Base-by-base conservation (phyloP, 2,888 invertebrate species). In the Athalia rosae region DNA sequence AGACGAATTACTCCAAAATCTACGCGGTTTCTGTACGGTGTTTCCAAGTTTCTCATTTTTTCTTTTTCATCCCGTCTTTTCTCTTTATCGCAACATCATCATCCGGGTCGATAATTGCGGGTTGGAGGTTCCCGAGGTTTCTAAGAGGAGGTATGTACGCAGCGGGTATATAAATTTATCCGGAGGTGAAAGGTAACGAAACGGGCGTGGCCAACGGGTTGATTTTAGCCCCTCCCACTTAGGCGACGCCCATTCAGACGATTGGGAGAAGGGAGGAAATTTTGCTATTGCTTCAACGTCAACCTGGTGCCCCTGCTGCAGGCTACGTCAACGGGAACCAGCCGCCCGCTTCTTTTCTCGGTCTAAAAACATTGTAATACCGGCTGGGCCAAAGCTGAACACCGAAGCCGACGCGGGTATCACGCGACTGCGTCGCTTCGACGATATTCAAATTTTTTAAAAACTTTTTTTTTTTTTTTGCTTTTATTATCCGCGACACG, bases 311-410 rank as follows among this genome's bases (percentile, higher is more conserved):
- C 50, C 11, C 50, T 50, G 67, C 48, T 9, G 48, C 67, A n/a
- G 48, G 67, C 67, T 67, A 67, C 50, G 67, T 67, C 67, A 53
- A n/a, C 45, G 53, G 50, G 67, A 41, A 6, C n/a, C 48, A 50
- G 67, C 67, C 67, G n/a, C 11, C 53, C 53, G 53, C 67, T 67
- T 67, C 67, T 67, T 67, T 67, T 67, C 67, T 53, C 67, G 67
- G 53, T 67, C 67, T 67, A 67, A 67, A 67, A 67, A 67, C 53
- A 67, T 67, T 67, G 28, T 67, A 67, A 67, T 67, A 67, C 67
- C 50, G 13, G 67, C 67, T 67, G 67, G 67, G 67, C 53, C 15
- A n/a, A 67, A 53, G 67, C 53, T 67, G 67, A 50, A 53, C 67
- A 67, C 67, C 48, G 66, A 9, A 47, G 66, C 45, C 47, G 66